These are phyloP conservation scores for Lepidochitona cinerea DNA, from an alignment of 2,888 invertebrate species.

Conservation along the genomic window DNA sequence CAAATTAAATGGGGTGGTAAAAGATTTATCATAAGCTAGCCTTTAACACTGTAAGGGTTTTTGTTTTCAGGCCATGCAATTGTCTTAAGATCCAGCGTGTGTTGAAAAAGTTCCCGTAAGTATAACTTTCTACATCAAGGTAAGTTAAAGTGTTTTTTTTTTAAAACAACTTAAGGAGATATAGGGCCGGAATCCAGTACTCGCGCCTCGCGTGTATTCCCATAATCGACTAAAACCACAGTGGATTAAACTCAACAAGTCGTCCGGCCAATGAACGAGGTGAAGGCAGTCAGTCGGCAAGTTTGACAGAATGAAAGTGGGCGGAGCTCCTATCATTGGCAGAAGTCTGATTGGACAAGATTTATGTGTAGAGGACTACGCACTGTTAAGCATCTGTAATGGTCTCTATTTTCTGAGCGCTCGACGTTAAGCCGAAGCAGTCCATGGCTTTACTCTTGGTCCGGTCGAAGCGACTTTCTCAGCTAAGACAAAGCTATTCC, in stretches of 20 bases:
- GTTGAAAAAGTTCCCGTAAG: no score
- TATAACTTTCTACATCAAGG: no score
- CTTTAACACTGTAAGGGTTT: no score
- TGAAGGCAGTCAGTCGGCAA: neutral
- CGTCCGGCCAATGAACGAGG: neutral
- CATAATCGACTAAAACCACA: neutral
- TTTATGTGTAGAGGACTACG: conserved; percentile 8
- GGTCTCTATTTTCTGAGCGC: neutral
- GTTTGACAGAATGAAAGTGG: conserved; percentile 8
- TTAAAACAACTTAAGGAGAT: no score
- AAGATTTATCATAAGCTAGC: no score
- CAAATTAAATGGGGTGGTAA: no score
- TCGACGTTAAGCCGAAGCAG: neutral
- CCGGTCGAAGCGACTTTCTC: neutral
- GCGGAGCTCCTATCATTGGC: neutral
- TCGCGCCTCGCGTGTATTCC: neutral
- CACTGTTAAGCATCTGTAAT: conserved; percentile 5
- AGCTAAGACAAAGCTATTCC: neutral
- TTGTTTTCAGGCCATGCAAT: no score
- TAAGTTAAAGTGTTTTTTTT: no score
- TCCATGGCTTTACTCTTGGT: neutral
- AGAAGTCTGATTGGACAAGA: conserved; percentile 8
- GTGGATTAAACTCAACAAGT: neutral
- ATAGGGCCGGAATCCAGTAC: no score
- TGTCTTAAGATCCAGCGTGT: no score